Evolutionary conservation across 2,113 vertebrate species (phyloP).

Genomic region (Beaufortia kweichowensis): DNA sequence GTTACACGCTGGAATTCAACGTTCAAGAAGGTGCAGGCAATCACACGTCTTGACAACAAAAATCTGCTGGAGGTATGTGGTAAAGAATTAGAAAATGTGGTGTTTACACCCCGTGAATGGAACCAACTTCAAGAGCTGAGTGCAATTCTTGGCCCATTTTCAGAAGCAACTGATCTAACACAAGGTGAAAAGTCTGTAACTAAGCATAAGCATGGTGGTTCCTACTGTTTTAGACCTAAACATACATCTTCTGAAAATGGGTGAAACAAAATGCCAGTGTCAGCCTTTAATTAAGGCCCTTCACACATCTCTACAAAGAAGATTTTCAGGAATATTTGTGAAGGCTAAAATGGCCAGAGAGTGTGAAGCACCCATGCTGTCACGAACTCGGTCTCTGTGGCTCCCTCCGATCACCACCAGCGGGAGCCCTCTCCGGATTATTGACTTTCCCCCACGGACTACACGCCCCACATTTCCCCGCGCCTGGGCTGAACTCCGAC

Average conservation of each 20-base stretch:
- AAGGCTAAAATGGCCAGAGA: not conserved
- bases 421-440: too few species aligned
- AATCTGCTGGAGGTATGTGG: too few species aligned
- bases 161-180: slow-evolving; percentile 2
- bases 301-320: not conserved
- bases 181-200: not conserved
- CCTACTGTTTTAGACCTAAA: not conserved
- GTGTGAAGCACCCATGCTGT: not conserved
- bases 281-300: not conserved
- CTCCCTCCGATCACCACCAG: too few species aligned
- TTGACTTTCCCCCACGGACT: too few species aligned
- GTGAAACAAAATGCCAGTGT: not conserved
- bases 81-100: not conserved
- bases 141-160: not conserved
- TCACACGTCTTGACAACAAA: too few species aligned
- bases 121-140: slow-evolving; percentile 1
- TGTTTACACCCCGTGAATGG: not conserved
- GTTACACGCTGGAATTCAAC: too few species aligned
- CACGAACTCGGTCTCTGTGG: too few species aligned
- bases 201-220: not conserved
- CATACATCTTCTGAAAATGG: not conserved
- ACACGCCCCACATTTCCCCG: too few species aligned
- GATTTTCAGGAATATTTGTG: not conserved
- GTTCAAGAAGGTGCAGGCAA: too few species aligned
- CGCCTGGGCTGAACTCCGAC: too few species aligned